Evolutionary conservation across 2,113 vertebrate genomes (phyloP).

Genomic region (Siniperca knerii): DNA sequence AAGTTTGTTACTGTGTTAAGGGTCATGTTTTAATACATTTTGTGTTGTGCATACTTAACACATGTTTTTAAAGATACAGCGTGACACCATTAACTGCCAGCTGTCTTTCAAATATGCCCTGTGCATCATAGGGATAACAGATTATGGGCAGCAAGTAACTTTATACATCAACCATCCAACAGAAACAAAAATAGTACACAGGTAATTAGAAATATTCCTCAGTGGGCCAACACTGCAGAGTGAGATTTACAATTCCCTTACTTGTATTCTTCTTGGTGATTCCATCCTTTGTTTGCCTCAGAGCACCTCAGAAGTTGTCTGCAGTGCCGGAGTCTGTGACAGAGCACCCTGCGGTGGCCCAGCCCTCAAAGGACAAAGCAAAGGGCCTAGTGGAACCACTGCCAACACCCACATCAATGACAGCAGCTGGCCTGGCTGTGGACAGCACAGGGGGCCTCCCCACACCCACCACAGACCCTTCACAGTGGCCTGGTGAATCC

Average conservation of each 20-base stretch:
- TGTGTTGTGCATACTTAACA: no score
- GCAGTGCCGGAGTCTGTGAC: constrained; percentile 50
- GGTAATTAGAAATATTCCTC: background rate
- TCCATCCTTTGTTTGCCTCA: background rate
- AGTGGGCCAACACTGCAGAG: background rate
- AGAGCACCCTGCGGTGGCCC: constrained; percentile 44
- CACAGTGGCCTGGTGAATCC: constrained; percentile 23
- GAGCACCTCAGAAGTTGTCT: constrained; percentile 69
- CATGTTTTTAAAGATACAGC: background rate
- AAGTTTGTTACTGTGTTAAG: no score
- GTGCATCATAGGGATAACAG: background rate
- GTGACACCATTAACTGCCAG: background rate
- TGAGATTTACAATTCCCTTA: background rate
- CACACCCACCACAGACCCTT: constrained; percentile 33
- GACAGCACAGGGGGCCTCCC: constrained; percentile 17
- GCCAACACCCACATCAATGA: constrained; percentile 5
- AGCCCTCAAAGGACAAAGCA: constrained; percentile 77
- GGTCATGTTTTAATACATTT: no score
- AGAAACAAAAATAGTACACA: no score
- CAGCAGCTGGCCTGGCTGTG: background rate
- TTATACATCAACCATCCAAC: background rate
- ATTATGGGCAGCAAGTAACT: background rate
- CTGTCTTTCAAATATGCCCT: background rate
- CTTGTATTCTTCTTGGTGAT: background rate
- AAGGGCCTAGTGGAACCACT: constrained; percentile 65